Evolutionary conservation across 2,888 invertebrate genomes (phyloP), one percentile per base, ranked within the genome.

Genomic region (Actias luna): DNA sequence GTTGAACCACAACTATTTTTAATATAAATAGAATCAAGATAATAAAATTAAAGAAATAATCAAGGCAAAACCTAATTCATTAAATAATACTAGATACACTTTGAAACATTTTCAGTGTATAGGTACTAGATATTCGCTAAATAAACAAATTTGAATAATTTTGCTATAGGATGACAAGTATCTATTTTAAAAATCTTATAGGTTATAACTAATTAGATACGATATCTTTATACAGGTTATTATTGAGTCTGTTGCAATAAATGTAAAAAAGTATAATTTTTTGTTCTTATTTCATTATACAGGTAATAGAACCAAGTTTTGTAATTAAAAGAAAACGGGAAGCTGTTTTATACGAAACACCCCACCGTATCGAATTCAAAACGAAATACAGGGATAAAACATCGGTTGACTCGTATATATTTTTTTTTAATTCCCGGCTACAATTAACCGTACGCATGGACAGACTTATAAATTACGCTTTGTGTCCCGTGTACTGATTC

Each of bases 401-500:
- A 74, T 76, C 77, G 77, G 74, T 70, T 65, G 64, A 63, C 65
- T 66, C 70, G 67, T 69, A 67, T 73, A 72, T 67, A 68, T 46
- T 77, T 81, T 83, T 82, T 84, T 81, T 81, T 69, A 67, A 66
- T 63, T 75, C 68, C 69, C 73, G 69, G 66, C 71, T 76, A 80
- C 87, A 89, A 87, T 88, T 86, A 88, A 88, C 79, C 76, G 74
- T 72, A 59, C 63, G 59, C 63, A 69, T 72, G 77, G 76, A 74
- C 79, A 75, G 76, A 79, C 79, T 83, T 84, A 88, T 89, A 89
- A 85, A 87, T 85, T 83, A 82, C 82, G 74, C 79, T 84, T 85
- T 88, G 82, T 81, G 79, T 84, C 82, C 82, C 80, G 76, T 74
- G 80, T 82, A 88, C 87, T 84, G 88, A 86, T 86, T 83, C 80